Evolutionary conservation across 2,888 invertebrate species (phyloP), one percentile per base, ranked within the genome.

Genomic region (Parnassius apollo): DNA sequence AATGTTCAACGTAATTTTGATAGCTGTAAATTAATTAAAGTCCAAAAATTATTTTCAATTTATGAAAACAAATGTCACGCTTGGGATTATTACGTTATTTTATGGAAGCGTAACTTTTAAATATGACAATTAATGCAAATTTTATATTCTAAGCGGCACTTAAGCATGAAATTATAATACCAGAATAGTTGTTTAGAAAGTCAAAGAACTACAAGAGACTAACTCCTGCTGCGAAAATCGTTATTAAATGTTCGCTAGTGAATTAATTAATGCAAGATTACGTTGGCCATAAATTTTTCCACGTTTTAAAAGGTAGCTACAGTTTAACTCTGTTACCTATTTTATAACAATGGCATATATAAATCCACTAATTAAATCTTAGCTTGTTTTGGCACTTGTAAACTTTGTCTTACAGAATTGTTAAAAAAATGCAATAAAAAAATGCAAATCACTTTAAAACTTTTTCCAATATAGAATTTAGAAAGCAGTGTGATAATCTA

Each of bases 1-100:
- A 35, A 25, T 25, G 25, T 35, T 7, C 35, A 35, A 7, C 35
- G 4, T 46, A 46, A 12, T 46, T 46, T 46, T 10, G 46, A 46
- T 46, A 46, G 46, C 46, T 12, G 10, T 46, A 2, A 46, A 46
- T 12, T 46, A 12, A 12, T 46, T 46, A 35, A 35, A 7, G 7
- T 35, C 35, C 35, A 35, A 35, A 35, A 35, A 7, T 35, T 35
- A 35, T 35, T 35, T 35, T 35, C 35, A 35, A 35, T 52, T 44
- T 52, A 51, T 51, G 22, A 45, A 59, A 44, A 52, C 44, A 51
- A 59, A 59, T 52, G 59, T 59, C 59, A 44, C n/a, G 45, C 25
- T 25, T 50, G 22, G n/a, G 44, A 52, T 9, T 45, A 59, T 59
- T 45, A 59, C 44, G 7, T 22, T 52, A 52, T 44, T 59, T 59